These are phyloP conservation scores for Myiagra hebetior DNA, from an alignment of 2,113 vertebrate genomes.

Conservation along the genomic window DNA sequence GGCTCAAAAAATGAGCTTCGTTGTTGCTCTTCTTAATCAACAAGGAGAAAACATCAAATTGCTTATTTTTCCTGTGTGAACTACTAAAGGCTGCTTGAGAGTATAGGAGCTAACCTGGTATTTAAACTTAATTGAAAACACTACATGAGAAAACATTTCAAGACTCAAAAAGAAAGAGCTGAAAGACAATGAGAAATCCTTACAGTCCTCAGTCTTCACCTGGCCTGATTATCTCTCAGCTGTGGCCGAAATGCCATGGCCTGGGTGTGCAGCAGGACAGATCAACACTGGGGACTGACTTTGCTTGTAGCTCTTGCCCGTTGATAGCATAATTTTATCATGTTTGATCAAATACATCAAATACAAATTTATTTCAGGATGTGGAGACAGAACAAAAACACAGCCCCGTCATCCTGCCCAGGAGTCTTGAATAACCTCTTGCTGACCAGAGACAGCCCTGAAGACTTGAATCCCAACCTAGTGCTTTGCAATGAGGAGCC, in stretches of 20 bases:
- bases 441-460: neutral
- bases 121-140: neutral
- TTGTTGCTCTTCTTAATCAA: neutral
- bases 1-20: neutral
- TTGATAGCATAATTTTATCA: neutral
- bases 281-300: neutral
- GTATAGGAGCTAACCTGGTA: neutral
- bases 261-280: neutral
- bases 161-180: neutral
- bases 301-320: neutral
- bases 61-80: neutral
- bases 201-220: neutral
- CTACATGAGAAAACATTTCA: neutral
- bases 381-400: neutral
- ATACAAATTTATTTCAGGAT: constrained; percentile 24
- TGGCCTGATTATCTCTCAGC: neutral
- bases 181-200: neutral
- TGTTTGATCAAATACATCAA: neutral
- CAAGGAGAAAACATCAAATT: neutral
- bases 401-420: neutral
- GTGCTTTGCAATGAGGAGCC: neutral
- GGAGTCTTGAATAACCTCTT: neutral
- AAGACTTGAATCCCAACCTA: neutral
- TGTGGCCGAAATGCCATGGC: rapidly evolving
- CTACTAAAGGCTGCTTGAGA: neutral